Evolutionary conservation across 1,140 invertebrate genomes (phyloP), one percentile per base, ranked within the genome.

Genomic region (Drosophila erecta): DNA sequence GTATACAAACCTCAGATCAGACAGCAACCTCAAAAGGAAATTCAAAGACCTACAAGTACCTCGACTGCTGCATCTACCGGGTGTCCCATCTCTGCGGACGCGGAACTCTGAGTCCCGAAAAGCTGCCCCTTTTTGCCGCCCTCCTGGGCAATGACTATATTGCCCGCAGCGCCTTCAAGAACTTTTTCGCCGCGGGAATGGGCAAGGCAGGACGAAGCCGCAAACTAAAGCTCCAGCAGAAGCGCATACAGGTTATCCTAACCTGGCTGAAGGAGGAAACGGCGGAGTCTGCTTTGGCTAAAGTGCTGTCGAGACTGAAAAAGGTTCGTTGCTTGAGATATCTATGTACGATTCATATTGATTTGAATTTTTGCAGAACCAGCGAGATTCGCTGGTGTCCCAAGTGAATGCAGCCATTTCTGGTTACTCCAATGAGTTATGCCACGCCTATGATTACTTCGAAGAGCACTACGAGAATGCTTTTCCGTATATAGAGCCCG

Each of bases 71-170:
- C 91, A 94, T 97, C 37, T 98, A 96, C 86, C 94, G 93, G 76
- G 93, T 96, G 11, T 94, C 97, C 55, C 94, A 95, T 73, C 95
- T 96, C 6, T 93, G 94, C 51, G 92, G 93, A 33, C 96, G 96
- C 92, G 94, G 94, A 6, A 94, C 95, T 0, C 84, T 97, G 14
- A 93, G 95, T 64, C 93, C 93, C 71, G 93, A 94, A 12, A 91
- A 96, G 37, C 85, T 98, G 41, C 96, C 97, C 3, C 81, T 98
- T 6, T 93, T 97, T 61, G 96, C 96, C n/a, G 95, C 95, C 11
- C 75, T 98, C 7, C 91, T 98, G 17, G 97, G 97, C 3, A 98
- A 98, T 93, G 97, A 98, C 93, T 98, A 96, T 92, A 94, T 97
- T n/a, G 93, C 95, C 5, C 93, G 93, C 44, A 93, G 91, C 10